phyloP scores from a whole-genome alignment of 2,797 vertebrate species.

The Enteromius trimaculatus region DNA sequence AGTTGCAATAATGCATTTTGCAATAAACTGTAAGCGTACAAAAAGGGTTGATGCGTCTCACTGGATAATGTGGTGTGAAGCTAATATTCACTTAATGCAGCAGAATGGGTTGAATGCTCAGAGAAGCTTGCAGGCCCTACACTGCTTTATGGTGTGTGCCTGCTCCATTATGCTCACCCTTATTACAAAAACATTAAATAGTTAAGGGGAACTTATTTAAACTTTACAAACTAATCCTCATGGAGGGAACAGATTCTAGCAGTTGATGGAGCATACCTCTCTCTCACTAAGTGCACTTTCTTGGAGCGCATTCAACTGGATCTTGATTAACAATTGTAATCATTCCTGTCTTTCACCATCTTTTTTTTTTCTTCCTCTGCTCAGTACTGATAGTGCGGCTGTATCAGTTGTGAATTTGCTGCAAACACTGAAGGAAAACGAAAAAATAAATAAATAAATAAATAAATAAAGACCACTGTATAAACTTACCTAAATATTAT shows the following conservation, averaged over 20 bases:
- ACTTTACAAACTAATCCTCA: slow-evolving; percentile 60
- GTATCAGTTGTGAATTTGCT: slow-evolving; percentile 42
- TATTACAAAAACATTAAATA: slow-evolving; percentile 64
- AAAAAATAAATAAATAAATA: no score
- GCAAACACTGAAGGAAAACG: slow-evolving; percentile 70
- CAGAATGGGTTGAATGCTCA: slow-evolving; percentile 25
- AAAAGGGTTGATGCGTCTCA: slow-evolving; percentile 21
- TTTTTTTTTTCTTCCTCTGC: slow-evolving; percentile 14
- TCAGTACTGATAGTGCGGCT: slow-evolving; percentile 30
- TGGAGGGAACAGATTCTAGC: slow-evolving; percentile 60
- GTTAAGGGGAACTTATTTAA: slow-evolving; percentile 64
- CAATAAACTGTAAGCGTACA: slow-evolving; percentile 38
- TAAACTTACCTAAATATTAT: not conserved
- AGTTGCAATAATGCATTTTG: slow-evolving; percentile 33
- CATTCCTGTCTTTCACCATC: slow-evolving; percentile 65
- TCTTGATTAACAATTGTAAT: slow-evolving; percentile 84
- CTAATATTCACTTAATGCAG: slow-evolving; percentile 54
- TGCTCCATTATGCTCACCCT: slow-evolving; percentile 47
- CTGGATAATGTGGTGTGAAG: slow-evolving; percentile 42
- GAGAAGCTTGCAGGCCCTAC: slow-evolving; percentile 9
- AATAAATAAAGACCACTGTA: not conserved
- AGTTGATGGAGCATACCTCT: slow-evolving; percentile 67
- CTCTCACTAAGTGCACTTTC: slow-evolving; percentile 69
- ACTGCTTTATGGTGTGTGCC: slow-evolving; percentile 53
- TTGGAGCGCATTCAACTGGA: slow-evolving; percentile 73